Conservation (phyloP, 2,888 invertebrate genomes). For the Adelognathus sp. region DNA sequence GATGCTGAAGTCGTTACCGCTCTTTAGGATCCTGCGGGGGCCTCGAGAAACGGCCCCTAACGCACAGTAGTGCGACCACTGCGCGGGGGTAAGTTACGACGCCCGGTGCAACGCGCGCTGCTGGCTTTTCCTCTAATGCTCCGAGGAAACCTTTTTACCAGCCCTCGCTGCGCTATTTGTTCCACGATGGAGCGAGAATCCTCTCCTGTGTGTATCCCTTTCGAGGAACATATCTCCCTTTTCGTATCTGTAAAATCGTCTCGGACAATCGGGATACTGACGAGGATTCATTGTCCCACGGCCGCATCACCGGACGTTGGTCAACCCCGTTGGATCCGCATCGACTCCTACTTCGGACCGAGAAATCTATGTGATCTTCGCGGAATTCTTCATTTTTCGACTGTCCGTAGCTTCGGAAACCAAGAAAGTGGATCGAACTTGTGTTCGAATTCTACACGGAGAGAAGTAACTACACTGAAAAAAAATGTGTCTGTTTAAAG, state of each 20-base stretch:
- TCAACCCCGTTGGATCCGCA: background rate
- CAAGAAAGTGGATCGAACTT: too few species aligned
- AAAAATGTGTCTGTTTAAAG: too few species aligned
- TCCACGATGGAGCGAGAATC: background rate
- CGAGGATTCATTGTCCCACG: background rate
- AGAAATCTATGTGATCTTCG: too few species aligned
- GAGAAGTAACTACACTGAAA: too few species aligned
- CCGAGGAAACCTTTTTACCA: background rate
- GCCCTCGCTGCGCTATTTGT: background rate
- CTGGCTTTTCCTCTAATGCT: background rate
- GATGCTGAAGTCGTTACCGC: conserved; percentile 44
- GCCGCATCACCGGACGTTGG: background rate
- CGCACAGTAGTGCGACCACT: background rate
- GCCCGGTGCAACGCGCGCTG: conserved; percentile 38
- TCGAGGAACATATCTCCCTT: background rate
- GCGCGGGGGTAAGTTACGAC: conserved; percentile 32
- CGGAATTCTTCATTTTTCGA: background rate
- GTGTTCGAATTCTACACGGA: too few species aligned
- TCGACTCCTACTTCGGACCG: too few species aligned
- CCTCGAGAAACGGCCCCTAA: background rate
- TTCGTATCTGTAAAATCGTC: background rate
- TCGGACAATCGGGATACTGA: background rate
- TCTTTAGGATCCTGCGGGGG: conserved; percentile 31
- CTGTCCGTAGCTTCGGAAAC: too few species aligned
- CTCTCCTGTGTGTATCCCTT: background rate